phyloP scores from a whole-genome alignment of 2,113 vertebrate species.

The Malurus cyaneus region DNA sequence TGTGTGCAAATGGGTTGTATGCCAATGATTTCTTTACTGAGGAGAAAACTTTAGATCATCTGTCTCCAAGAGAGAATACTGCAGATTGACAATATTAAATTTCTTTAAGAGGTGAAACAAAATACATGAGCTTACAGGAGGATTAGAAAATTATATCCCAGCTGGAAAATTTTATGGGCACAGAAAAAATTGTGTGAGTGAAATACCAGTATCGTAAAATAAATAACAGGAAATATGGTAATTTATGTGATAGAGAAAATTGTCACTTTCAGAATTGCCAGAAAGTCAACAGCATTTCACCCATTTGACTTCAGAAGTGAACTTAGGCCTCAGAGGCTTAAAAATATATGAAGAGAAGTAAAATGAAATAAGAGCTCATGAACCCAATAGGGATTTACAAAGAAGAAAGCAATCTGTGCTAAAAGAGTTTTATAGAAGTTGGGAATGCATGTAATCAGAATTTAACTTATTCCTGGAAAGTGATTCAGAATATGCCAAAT shows the following conservation, averaged over 20 bases:
- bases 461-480: constrained; percentile 31
- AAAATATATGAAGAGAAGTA: constrained; percentile 33
- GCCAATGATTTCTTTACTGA: constrained; percentile 35
- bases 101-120: constrained; percentile 49
- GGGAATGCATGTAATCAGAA: constrained; percentile 7
- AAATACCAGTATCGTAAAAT: constrained; percentile 72
- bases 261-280: constrained; percentile 62
- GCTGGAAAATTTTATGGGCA: constrained; percentile 68
- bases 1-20: background rate
- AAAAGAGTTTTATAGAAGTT: background rate
- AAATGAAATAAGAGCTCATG: background rate
- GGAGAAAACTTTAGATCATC: constrained; percentile 32
- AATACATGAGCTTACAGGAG: constrained; percentile 54
- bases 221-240: constrained; percentile 74
- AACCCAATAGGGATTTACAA: background rate
- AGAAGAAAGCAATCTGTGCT: constrained; percentile 13
- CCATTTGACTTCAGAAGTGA: constrained; percentile 37
- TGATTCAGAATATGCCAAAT: constrained; percentile 23
- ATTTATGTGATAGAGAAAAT: constrained; percentile 74
- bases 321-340: constrained; percentile 25
- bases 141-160: constrained; percentile 70
- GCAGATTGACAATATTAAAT: constrained; percentile 25
- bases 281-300: constrained; percentile 14
- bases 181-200: constrained; percentile 59
- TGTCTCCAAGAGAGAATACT: constrained; percentile 18